Evolutionary conservation across 2,113 vertebrate genomes (phyloP), one percentile per base, ranked within the genome.

Genomic region (Passerina amoena): DNA sequence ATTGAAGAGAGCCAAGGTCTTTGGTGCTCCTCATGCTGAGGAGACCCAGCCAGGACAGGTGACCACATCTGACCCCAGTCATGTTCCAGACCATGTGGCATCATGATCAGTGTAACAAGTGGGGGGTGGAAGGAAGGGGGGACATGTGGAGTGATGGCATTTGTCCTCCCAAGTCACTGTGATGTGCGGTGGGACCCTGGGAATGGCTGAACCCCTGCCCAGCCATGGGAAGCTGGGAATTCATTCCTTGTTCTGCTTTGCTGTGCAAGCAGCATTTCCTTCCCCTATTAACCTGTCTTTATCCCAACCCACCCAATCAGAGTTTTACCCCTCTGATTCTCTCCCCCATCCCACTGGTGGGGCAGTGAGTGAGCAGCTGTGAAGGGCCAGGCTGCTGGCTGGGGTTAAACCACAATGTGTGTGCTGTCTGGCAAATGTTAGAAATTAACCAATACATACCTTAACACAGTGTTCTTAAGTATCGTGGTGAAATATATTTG

Each of bases 61-160:
- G 35, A 57, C 9, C 16, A 20, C 30, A 40, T 0, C 8, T 30
- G 60, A 23, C 15, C 14, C 12, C 10, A 48, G 51, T 16, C 9
- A 22, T 9, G 4, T 22, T 42, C 61, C 61, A 76, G 37, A 12
- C 21, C 17, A 10, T 16, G 7, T 17, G 16, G 11, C 35, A 21
- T 28, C 14, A 23, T 5, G 16, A 6, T 68, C 53, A 12, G 13
- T 8, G 25, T 14, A 10, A 8, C 10, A 31, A 7, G 8, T 6
- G 4, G 44, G 10, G 11, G 7, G 3, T 8, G 19, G 0, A 31
- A 14, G 17, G 37, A 50, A 31, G 11, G 2, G 3, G 4, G 24
- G 9, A 45, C 33, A 27, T 59, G 21, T 11, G 25, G 20, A 37
- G 2, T 44, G 53, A 10, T 21, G 4, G 37, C 1, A 3, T 51